These are phyloP conservation scores for Eleginops maclovinus DNA, from an alignment of 2,113 vertebrate genomes.

Conservation along the genomic window DNA sequence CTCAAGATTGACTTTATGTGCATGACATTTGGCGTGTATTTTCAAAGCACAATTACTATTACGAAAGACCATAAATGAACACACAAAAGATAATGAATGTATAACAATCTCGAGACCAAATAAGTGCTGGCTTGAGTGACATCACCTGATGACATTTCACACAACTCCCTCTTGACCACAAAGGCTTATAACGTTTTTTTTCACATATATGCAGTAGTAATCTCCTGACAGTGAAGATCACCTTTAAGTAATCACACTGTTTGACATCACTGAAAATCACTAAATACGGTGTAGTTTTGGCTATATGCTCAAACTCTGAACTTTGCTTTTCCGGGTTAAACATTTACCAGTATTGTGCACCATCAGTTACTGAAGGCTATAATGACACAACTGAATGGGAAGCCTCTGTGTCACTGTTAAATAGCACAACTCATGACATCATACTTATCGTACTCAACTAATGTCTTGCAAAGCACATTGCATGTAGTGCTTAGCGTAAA, in stretches of 20 bases:
- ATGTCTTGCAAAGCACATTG: not conserved
- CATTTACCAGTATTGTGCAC: conserved; percentile 21
- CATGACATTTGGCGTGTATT: no score
- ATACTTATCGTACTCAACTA: not conserved
- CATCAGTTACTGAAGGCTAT: not conserved
- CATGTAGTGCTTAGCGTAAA: no score
- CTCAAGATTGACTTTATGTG: no score
- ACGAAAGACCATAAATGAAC: no score
- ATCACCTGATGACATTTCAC: not conserved
- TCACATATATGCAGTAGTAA: not conserved
- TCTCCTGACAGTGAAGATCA: not conserved
- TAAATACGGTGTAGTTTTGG: not conserved
- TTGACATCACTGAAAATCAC: not conserved
- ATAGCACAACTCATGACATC: conserved; percentile 10
- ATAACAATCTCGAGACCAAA: not conserved
- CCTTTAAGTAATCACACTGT: not conserved
- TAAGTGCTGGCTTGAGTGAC: not conserved
- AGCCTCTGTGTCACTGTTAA: not conserved
- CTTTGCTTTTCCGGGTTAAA: conserved; percentile 22
- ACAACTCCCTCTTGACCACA: not conserved
- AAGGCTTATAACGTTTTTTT: not conserved
- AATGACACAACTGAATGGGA: conserved; percentile 7
- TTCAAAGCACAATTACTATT: no score
- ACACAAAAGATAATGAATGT: no score
- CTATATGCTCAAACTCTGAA: conserved; percentile 15